Evolutionary conservation across 2,113 vertebrate species (phyloP).

Genomic region (Phaetusa simplex): DNA sequence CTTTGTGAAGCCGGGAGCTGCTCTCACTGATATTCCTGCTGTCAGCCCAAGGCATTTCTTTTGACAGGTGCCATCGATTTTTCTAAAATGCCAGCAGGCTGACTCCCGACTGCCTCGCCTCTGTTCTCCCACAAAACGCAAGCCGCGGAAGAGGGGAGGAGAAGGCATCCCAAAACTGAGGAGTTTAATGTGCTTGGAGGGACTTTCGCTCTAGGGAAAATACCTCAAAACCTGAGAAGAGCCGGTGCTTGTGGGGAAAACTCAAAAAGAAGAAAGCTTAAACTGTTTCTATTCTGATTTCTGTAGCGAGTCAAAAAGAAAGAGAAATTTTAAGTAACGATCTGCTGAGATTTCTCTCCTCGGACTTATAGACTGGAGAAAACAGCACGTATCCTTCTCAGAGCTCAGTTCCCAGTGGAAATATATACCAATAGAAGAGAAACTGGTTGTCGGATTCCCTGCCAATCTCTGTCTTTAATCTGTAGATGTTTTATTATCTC

Average conservation of each 20-base stretch:
- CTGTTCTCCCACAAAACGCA: not conserved
- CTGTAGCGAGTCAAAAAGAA: not conserved
- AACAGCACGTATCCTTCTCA: not conserved
- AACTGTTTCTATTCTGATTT: not conserved
- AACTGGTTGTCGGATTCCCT: not conserved
- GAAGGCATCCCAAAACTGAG: not conserved
- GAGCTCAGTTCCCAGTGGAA: not conserved
- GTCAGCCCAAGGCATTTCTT: not conserved
- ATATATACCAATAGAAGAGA: not conserved
- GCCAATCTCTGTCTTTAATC: slow-evolving; percentile 11
- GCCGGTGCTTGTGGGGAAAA: not conserved
- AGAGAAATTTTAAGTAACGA: not conserved
- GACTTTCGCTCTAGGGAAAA: not conserved
- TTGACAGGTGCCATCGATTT: slow-evolving; percentile 6
- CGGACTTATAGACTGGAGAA: not conserved
- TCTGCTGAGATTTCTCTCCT: not conserved
- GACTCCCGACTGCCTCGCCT: not conserved
- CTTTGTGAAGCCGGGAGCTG: not conserved
- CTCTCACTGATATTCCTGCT: not conserved
- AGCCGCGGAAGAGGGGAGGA: not conserved
- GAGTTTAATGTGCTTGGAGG: not conserved
- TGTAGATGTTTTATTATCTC: slow-evolving; percentile 11
- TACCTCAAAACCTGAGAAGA: not conserved
- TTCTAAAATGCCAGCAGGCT: not conserved
- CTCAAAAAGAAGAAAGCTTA: not conserved